phyloP scores from a whole-genome alignment of 2,113 vertebrate species.

The Cercocebus atys region DNA sequence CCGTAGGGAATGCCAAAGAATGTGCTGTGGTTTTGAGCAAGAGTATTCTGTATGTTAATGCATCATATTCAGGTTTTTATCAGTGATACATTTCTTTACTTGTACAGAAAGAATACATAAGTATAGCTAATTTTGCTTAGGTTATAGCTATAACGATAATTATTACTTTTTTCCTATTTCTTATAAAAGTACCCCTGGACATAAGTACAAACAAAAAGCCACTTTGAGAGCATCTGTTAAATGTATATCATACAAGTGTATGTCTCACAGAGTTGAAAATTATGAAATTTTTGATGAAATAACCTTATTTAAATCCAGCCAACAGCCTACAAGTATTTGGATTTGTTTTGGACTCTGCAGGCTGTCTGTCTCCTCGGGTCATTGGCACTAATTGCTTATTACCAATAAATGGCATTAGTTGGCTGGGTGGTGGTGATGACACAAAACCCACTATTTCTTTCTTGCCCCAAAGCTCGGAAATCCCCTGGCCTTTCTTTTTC shows the following conservation, averaged over 20 bases:
- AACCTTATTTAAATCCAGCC: background rate
- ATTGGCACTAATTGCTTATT: background rate
- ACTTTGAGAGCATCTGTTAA: background rate
- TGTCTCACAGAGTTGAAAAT: background rate
- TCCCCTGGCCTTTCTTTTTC: background rate
- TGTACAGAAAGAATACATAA: background rate
- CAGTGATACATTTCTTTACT: background rate
- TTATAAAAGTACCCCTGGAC: background rate
- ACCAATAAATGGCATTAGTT: background rate
- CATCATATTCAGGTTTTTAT: background rate
- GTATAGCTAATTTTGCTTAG: background rate
- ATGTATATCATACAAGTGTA: background rate
- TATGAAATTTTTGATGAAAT: background rate
- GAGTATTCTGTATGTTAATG: background rate
- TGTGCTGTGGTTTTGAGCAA: background rate
- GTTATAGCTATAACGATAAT: background rate
- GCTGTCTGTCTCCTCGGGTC: background rate
- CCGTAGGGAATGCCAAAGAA: background rate
- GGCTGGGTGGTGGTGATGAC: background rate
- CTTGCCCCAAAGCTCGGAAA: background rate
- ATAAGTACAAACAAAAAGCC: background rate
- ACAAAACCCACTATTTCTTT: background rate
- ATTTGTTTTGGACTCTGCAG: background rate
- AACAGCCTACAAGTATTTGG: background rate
- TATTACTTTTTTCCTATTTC: background rate